Evolutionary conservation across 1,140 invertebrate genomes (phyloP), one percentile per base, ranked within the genome.

Genomic region (Steinernema feltiae): DNA sequence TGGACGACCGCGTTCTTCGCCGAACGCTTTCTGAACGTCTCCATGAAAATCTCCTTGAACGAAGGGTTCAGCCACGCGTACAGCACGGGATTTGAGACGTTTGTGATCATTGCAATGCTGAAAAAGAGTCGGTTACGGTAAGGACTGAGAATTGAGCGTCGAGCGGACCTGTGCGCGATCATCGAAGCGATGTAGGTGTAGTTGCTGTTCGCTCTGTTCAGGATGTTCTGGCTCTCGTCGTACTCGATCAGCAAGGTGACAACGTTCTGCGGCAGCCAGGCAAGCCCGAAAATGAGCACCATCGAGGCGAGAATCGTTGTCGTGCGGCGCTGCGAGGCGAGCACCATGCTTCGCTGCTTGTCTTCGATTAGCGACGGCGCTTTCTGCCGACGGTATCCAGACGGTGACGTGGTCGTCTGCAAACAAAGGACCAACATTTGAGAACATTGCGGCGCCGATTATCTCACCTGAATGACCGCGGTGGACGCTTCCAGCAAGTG

Each of bases 11-110:
- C 2, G 53, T 27, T 63, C 24, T 63, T 63, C 12, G 53, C 24
- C 12, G 53, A 63, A 7, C 53, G 53, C 24, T 63, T 63, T 12
- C 53, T 7, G 24, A 63, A 74, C 1, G 88, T 86, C 88, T 93
- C 91, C 86, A 93, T 92, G 87, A 98, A 98, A 87, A 98, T 94
- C 88, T 98, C 97, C 79, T 93, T 90, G 87, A 98, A 98, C 88
- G 96, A 97, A 77, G 98, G 95, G 87, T 98, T 99, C 87, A 98
- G 91, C 94, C 95, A 98, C 63, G 95, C 94, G 88, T 98, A 98
- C 1, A 98, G 90, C 79, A 98, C 91, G 0, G 94, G 94, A 86
- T 97, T 97, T 87, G 95, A 95, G 85, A 94, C 94, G 0, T 93
- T 94, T 1, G 93, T 95, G 90, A 93, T 93, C 90, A 97, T 97